Percentiles rank a stretch among this genome's conserved stretches.
phyloP scores from a whole-genome alignment of 2,113 vertebrate species.

The Prunella fulvescens region DNA sequence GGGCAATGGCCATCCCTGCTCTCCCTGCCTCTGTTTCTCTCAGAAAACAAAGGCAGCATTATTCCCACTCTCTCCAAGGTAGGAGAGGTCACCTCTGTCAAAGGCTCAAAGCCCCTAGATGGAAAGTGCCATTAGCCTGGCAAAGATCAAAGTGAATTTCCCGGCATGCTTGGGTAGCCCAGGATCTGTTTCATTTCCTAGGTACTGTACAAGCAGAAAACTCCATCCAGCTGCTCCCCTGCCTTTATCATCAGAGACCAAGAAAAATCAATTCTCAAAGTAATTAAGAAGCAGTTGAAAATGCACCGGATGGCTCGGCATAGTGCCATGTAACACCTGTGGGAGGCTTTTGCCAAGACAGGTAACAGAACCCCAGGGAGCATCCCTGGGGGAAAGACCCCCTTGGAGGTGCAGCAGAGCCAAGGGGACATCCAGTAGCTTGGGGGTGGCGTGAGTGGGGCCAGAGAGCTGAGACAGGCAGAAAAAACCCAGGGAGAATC shows the following conservation, averaged over 20 bases:
- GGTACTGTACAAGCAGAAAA: rapidly evolving
- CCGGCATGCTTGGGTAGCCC: background rate
- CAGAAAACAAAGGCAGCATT: background rate
- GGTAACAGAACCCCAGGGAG: background rate
- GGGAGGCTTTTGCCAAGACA: background rate
- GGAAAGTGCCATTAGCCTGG: background rate
- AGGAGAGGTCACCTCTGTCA: background rate
- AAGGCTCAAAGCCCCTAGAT: background rate
- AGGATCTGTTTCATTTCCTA: slow-evolving; percentile 29
- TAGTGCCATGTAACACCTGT: rapidly evolving
- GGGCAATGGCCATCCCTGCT: background rate
- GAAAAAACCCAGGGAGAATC: background rate
- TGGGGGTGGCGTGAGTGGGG: rapidly evolving
- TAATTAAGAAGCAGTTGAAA: slow-evolving; percentile 1
- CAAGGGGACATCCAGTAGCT: background rate
- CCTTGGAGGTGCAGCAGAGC: background rate
- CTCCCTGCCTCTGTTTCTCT: background rate
- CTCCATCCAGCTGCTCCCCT: slow-evolving; percentile 13
- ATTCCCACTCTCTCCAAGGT: background rate
- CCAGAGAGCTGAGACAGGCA: background rate
- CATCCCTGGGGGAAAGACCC: background rate
- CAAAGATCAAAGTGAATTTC: background rate
- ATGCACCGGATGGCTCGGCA: background rate
- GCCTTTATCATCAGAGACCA: background rate
- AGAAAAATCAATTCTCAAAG: slow-evolving; percentile 6